These are phyloP conservation scores for Hydrolagus affinis DNA, from an alignment of 2,113 vertebrate genomes.

Conservation along the genomic window DNA sequence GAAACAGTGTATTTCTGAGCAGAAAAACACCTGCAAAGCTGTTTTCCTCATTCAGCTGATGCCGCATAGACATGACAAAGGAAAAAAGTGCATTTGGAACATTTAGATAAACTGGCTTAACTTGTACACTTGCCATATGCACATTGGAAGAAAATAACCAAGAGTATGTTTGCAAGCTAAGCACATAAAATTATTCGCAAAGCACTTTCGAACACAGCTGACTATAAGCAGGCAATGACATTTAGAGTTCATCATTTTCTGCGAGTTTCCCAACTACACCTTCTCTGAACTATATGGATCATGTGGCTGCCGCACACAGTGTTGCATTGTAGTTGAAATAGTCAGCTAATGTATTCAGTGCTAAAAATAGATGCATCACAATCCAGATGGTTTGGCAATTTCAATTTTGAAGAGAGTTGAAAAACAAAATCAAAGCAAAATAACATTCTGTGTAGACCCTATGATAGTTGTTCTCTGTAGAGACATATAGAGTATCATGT, in stretches of 20 bases:
- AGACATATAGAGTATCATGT: background rate
- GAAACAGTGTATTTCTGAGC: background rate
- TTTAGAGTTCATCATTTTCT: background rate
- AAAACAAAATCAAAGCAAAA: background rate
- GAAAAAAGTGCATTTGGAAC: background rate
- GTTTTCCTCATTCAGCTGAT: background rate
- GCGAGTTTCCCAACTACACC: background rate
- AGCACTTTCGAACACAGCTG: background rate
- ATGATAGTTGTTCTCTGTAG: background rate
- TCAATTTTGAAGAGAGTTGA: background rate
- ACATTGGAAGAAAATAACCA: conserved; percentile 10
- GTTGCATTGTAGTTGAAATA: background rate
- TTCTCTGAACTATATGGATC: background rate
- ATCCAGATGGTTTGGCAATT: background rate
- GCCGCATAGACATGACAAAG: background rate
- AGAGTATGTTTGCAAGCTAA: conserved; percentile 11
- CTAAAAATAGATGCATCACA: background rate
- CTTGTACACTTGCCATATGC: background rate
- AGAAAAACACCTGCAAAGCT: background rate
- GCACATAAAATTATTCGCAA: conserved; percentile 18
- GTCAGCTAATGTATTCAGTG: background rate
- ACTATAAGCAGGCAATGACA: background rate
- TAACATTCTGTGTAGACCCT: background rate
- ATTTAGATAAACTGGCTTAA: background rate
- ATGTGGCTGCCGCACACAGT: background rate